Base-by-base conservation (phyloP, 2,888 invertebrate species). In the Rhagophthalmus giganteus region DNA sequence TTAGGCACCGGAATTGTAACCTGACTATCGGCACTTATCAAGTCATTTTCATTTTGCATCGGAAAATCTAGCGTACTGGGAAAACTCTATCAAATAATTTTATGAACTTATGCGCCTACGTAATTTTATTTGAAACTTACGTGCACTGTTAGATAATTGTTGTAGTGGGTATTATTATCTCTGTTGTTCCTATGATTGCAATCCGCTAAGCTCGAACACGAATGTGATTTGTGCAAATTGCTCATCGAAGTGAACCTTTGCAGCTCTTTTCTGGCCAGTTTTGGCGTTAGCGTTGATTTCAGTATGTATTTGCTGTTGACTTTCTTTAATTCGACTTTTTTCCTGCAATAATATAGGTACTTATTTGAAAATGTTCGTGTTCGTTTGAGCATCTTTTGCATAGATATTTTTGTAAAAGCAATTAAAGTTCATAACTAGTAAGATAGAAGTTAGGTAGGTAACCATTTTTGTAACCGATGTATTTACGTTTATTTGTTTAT, bases 241-340 rank as follows among this genome's bases (percentile, higher is more conserved):
- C 78, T 80, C 1, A 80, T 79, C 25, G 81, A 81, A 44, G 78
- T 82, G 51, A 83, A 76, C 63, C 84, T 83, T 59, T 84, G 81
- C 59, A 87, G 74, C 63, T 88, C 86, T 60, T 84, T 87, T 26
- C 91, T 78, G 6, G 86, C 84, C 53, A 89, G 74, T 41, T 86
- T 82, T 2, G 91, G 91, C 0, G 91, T 91, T 52, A 92, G 69
- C 0, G 91, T 90, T 30, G 89, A 88, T 76, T 88, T 90, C 15
- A 92, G 73, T 42, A 92, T 91, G 65, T 91, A 87, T 68, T 88
- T 90, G 70, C 90, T 89, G 72, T 85, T 89, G 15, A 86, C 85
- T 72, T 87, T 86, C 70, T 86, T 86, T 59, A 87, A 66, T 51
- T 78, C 85, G 0, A 87, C 86, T 57, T 80, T 82, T 76, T 85